Conservation (phyloP, 2,113 vertebrate genomes). For the Sialia sialis region DNA sequence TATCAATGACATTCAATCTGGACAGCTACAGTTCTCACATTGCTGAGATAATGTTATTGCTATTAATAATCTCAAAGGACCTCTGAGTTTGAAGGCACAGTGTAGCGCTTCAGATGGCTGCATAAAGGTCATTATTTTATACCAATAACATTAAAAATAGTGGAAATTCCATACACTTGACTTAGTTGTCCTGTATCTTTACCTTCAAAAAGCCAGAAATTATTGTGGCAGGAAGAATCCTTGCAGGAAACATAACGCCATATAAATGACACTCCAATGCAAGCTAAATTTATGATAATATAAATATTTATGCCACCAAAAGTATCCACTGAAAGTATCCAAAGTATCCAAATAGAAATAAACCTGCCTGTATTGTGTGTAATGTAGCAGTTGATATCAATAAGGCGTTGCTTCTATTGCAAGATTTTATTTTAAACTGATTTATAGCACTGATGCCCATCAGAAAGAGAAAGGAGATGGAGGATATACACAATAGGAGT, state of each 20-base stretch:
- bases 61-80: slow-evolving; percentile 24
- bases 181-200: neutral
- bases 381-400: neutral
- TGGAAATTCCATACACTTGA: neutral
- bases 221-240: slow-evolving; percentile 24
- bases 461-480: neutral
- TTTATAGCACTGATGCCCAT: neutral
- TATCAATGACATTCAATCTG: neutral
- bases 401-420: neutral
- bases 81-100: neutral
- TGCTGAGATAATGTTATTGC: neutral
- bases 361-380: neutral
- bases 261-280: neutral
- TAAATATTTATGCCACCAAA: slow-evolving; percentile 8
- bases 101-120: neutral
- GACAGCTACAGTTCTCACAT: neutral
- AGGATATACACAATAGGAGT: neutral
- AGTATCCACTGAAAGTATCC: neutral
- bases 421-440: neutral
- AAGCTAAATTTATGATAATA: slow-evolving; percentile 33
- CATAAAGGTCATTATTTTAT: slow-evolving; percentile 45
- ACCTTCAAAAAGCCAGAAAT: slow-evolving; percentile 16
- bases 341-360: neutral
- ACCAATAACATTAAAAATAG: slow-evolving; percentile 6
- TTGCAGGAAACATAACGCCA: slow-evolving; percentile 36